phyloP scores from a whole-genome alignment of 1,140 invertebrate species.

The Hylyphantes graminicola region DNA sequence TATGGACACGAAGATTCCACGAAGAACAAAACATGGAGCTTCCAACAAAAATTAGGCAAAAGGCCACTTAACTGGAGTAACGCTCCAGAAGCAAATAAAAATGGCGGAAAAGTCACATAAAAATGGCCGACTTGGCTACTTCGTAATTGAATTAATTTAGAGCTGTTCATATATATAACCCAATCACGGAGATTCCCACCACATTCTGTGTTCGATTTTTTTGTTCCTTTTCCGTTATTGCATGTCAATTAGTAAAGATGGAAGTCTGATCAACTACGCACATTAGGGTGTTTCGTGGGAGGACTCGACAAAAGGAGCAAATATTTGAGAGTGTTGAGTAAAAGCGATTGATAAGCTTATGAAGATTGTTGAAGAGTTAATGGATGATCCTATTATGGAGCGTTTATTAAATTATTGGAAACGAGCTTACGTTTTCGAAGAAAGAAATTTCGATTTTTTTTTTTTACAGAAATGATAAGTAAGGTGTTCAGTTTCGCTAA shows the following conservation, averaged over 20 bases:
- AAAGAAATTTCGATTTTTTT: too few relatives aligned
- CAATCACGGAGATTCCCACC: constrained; percentile 53
- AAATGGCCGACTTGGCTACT: constrained; percentile 2
- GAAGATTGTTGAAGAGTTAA: too few relatives aligned
- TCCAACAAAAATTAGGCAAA: constrained; percentile 38
- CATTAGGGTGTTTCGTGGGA: neutral
- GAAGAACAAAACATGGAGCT: too few relatives aligned
- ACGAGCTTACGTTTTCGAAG: too few relatives aligned
- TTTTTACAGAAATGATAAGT: too few relatives aligned
- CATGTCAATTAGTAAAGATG: constrained; percentile 50
- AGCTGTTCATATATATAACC: constrained; percentile 58
- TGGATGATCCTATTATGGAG: too few relatives aligned
- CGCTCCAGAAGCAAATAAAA: constrained; percentile 35
- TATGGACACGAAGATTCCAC: too few relatives aligned
- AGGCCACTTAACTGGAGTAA: constrained; percentile 43
- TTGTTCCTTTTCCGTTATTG: constrained; percentile 31
- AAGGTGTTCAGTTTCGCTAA: too few relatives aligned
- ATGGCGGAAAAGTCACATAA: constrained; percentile 9
- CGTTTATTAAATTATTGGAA: too few relatives aligned
- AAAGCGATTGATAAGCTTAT: too few relatives aligned
- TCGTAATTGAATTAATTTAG: constrained; percentile 54
- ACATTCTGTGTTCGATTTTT: constrained; percentile 38
- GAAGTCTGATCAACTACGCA: neutral
- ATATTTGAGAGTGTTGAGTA: constrained; percentile 24
- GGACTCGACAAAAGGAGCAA: constrained; percentile 38